A percentile compares a stretch with the other conserved stretches of the same genome.
Evolutionary conservation across 2,888 invertebrate genomes (phyloP).

Genomic region (Himalopsyche kuldschensis): DNA sequence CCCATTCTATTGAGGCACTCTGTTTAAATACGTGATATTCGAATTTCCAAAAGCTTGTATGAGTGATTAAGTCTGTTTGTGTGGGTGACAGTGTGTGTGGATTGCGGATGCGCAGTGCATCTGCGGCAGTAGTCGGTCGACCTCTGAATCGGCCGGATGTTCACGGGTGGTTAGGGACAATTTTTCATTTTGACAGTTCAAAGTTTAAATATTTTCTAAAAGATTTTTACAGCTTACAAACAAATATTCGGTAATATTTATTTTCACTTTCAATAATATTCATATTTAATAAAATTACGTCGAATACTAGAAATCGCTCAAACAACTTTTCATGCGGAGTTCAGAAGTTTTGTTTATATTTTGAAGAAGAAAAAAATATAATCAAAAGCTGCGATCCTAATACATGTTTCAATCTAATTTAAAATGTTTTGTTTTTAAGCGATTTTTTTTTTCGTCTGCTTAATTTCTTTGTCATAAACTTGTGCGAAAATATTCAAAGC

Average conservation of each 20-base stretch:
- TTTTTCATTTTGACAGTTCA: neutral
- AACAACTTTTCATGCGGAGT: neutral
- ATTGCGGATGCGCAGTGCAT: neutral
- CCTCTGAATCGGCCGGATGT: neutral
- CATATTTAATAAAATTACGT: neutral
- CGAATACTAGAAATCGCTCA: neutral
- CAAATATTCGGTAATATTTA: neutral
- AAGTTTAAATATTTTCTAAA: neutral
- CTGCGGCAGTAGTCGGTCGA: neutral
- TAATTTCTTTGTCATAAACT: neutral
- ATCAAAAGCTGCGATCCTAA: neutral
- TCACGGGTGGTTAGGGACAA: neutral
- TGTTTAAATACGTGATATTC: neutral
- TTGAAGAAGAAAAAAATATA: neutral
- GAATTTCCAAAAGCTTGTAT: neutral
- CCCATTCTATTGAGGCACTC: neutral
- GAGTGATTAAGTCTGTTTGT: neutral
- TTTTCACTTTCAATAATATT: neutral
- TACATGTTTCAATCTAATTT: neutral
- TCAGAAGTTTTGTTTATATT: neutral
- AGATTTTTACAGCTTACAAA: neutral
- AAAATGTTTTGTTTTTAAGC: neutral
- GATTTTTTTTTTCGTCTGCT: neutral
- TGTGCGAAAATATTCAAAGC: neutral
- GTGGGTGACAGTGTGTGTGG: neutral